These are phyloP conservation scores for Dynastes tityus DNA, from an alignment of 2,888 invertebrate species.

Conservation along the genomic window DNA sequence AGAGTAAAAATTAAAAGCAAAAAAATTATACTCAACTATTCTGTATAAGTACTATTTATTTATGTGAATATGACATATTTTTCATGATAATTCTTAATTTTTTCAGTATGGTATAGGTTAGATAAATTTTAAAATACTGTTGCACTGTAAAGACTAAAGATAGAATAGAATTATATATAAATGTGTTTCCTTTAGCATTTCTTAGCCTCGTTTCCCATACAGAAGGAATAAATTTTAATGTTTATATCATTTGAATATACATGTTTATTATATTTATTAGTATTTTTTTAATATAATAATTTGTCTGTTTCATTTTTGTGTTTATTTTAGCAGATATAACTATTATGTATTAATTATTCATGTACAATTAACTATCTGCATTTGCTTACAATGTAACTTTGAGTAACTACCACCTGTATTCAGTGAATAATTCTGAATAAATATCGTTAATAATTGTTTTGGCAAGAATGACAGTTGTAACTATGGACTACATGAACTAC, in stretches of 20 bases:
- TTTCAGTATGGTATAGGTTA: constrained; percentile 60
- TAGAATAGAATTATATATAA: constrained; percentile 63
- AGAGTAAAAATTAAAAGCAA: constrained; percentile 41
- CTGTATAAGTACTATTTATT: constrained; percentile 62
- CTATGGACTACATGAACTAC: too few species aligned
- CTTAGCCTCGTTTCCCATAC: constrained; percentile 54
- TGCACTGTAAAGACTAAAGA: constrained; percentile 67
- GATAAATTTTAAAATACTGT: constrained; percentile 63
- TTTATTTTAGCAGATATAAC: constrained; percentile 17
- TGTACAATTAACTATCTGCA: too few species aligned
- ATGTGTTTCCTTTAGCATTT: constrained; percentile 62
- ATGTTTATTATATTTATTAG: constrained; percentile 55
- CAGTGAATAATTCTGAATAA: too few species aligned
- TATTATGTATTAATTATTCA: not conserved
- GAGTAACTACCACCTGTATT: not conserved
- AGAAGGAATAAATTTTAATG: constrained; percentile 55
- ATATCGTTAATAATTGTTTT: too few species aligned
- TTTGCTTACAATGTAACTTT: not conserved
- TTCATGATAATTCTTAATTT: constrained; percentile 59
- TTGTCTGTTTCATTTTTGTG: constrained; percentile 25
- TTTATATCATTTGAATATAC: constrained; percentile 55
- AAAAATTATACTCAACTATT: constrained; percentile 51
- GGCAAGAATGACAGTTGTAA: too few species aligned
- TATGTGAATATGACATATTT: constrained; percentile 60
- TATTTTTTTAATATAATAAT: constrained; percentile 51